Evolutionary conservation across 2,888 invertebrate genomes (phyloP), one percentile per base, ranked within the genome.

Genomic region (Platerodrilus igneus): DNA sequence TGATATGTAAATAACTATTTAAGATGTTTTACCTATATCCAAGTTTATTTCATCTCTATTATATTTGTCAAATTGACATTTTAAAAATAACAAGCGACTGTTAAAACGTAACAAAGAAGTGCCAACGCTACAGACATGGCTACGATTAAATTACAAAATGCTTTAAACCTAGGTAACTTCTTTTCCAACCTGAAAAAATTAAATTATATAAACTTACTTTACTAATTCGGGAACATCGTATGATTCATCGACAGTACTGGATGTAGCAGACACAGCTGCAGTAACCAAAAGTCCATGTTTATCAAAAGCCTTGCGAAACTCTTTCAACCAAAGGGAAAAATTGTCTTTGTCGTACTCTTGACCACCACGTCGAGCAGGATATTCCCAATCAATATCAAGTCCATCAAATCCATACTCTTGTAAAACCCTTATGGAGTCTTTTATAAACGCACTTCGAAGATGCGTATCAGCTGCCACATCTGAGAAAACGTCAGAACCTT

Each of bases 381-480:
- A 83, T 52, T 82, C 81, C 83, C 85, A 85, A 57, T 84, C 83
- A 0, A 85, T 29, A 53, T 86, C 84, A 0, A 84, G 66, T 1
- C 85, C 85, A 53, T 86, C 80, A 45, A 86, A 85, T 0, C 70
- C 70, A 52, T 81, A 67, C 2, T 68, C 66, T 20, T 65, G 54
- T 1, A 83, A 50, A 55, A 81, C 76, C 0, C 62, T 53, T 0
- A 78, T 55, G 1, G 75, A 73, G 35, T 75, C 78, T 3, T 69
- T 53, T 11, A 81, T 73, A 52, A 86, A 81, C 27, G 57, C 65
- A 1, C 64, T 57, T 7, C 79, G 71, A 2, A 65, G 47, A 0
- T 39, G 38, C 2, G 73, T 53, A 27, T 63, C 64, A 8, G 67
- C 66, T 15, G 72, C 67, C 66, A 76, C 70, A 66, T 70, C 18